phyloP scores from a whole-genome alignment of 2,113 vertebrate species.

The Neolamprologus caudopunctatus region DNA sequence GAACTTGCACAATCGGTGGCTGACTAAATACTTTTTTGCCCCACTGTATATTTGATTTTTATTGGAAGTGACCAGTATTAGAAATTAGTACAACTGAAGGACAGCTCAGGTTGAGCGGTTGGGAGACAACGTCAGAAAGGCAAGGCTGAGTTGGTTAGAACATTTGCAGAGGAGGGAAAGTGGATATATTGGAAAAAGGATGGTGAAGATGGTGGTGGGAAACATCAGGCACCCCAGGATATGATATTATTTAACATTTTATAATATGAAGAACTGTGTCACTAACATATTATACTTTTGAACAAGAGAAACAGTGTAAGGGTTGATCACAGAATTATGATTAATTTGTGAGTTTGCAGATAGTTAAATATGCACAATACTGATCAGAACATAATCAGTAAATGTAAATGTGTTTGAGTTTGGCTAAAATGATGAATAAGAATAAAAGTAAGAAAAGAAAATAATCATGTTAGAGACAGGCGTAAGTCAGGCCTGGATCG shows the following conservation, averaged over 20 bases:
- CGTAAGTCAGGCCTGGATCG: background rate
- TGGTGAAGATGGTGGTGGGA: background rate
- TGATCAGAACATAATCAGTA: background rate
- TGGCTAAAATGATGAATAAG: background rate
- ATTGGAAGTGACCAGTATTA: background rate
- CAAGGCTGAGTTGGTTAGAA: background rate
- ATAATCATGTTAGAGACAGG: background rate
- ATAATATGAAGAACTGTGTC: background rate
- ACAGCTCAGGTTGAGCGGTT: background rate
- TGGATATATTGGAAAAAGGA: background rate
- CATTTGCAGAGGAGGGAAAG: background rate
- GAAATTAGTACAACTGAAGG: background rate
- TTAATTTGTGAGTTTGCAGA: background rate
- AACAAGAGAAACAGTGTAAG: background rate
- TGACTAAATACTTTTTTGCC: too few relatives aligned
- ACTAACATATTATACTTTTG: background rate
- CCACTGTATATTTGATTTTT: background rate
- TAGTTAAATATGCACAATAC: background rate
- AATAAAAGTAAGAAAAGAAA: background rate
- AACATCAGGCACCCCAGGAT: background rate
- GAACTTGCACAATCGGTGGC: too few relatives aligned
- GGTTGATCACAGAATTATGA: background rate
- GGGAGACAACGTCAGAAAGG: background rate
- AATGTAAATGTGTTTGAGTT: background rate
- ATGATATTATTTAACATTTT: background rate